phyloP scores from a whole-genome alignment of 2,888 invertebrate genomes.

The Argyresthia goedartella region DNA sequence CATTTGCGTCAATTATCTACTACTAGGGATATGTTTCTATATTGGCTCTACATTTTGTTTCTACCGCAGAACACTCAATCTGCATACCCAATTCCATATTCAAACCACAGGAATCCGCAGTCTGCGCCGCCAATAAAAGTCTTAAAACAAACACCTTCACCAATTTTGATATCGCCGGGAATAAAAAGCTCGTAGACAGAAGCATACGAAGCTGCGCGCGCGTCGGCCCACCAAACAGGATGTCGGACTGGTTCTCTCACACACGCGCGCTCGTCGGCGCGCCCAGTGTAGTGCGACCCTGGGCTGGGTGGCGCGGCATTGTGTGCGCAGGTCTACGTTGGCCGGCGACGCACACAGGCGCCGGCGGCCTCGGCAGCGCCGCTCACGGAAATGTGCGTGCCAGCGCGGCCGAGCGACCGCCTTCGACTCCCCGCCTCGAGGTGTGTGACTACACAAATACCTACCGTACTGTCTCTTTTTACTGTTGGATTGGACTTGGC shows the following conservation, averaged over 20 bases:
- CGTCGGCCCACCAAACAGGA: slow-evolving; percentile 65
- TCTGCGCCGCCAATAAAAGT: no score
- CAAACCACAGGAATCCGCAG: no score
- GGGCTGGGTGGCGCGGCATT: background rate
- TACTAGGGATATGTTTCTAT: no score
- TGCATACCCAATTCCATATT: no score
- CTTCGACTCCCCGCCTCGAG: background rate
- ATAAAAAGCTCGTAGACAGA: slow-evolving; percentile 59
- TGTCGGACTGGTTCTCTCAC: slow-evolving; percentile 67
- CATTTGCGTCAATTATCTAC: no score
- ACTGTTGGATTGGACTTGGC: no score
- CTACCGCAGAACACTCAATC: no score
- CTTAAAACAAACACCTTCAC: background rate
- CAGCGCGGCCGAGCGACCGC: slow-evolving; percentile 24
- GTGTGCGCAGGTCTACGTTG: background rate
- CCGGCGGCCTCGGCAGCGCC: slow-evolving; percentile 50
- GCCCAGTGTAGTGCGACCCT: background rate
- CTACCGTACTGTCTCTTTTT: background rate
- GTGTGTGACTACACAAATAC: background rate
- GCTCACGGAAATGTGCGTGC: slow-evolving; percentile 65
- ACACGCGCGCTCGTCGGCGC: slow-evolving; percentile 12
- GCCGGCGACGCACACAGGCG: slow-evolving; percentile 30
- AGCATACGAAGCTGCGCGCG: slow-evolving; percentile 49
- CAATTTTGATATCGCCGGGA: slow-evolving; percentile 30
- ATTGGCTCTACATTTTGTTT: no score